Evolutionary conservation across 2,113 vertebrate genomes (phyloP), one percentile per base, ranked within the genome.

Genomic region (Bos taurus): DNA sequence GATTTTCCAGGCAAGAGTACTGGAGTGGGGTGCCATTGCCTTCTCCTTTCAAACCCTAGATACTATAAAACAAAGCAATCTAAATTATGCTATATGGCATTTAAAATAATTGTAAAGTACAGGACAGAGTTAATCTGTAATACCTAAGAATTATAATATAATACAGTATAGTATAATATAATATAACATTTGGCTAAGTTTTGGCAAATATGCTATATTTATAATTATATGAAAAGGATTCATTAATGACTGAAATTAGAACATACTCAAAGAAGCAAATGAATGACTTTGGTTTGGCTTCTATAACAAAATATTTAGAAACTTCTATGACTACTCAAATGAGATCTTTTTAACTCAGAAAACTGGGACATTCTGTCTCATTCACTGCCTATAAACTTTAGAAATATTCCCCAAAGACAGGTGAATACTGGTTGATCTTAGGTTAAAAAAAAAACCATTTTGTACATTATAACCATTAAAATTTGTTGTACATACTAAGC

Each of bases 101-200:
- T 97, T 91, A 0, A 96, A 93, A 14, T 48, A 90, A 90, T 64
- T 97, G 71, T 57, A 84, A 96, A 97, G 84, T 92, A 98, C 5
- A 82, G 7, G 9, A 82, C 13, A 33, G 14, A 43, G 50, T 95
- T 71, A 33, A 64, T 67, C 48, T 59, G 9, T 43, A 80, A 54
- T 48, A 67, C 25, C 1, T 54, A 30, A n/a, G 33, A 36, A 78
- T 78, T 50, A 23, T 82, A 82, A 52, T 4, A 82, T 52, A 81
- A 54, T 83, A 56, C 12, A 36, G n/a, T 36, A n/a, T 6, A 54
- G 64, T 71, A 56, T 40, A 64, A 89, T 36, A n/a, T 6, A 54
- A n/a, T 71, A 56, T 40, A 64, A 89, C 40, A 59, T 21, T 40
- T 71, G 78, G 57, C 50, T 80, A 81, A 59, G 14, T 57, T 92